Evolutionary conservation across 2,797 vertebrate species (phyloP).

Genomic region (Mionectes olivaceus): DNA sequence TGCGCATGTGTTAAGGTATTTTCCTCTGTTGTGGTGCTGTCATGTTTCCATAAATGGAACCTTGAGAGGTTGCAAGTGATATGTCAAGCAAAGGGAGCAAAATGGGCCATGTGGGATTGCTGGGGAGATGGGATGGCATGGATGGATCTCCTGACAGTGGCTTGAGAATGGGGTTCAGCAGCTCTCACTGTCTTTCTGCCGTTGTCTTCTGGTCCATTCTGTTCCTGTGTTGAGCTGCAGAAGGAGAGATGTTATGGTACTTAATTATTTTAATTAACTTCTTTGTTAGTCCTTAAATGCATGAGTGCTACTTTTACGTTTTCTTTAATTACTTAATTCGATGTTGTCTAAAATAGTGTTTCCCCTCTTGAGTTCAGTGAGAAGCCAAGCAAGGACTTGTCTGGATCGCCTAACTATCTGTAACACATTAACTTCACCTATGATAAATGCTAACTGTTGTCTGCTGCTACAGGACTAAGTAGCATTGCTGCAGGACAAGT

Average conservation of each 20-base stretch:
- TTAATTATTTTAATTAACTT: background rate
- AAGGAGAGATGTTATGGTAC: rapidly evolving
- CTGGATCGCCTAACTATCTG: background rate
- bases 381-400: background rate
- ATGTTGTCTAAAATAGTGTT: rapidly evolving
- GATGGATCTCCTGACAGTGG: background rate
- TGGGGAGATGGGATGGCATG: background rate
- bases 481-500: background rate
- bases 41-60: rapidly evolving
- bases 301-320: too few species aligned
- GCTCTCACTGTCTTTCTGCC: background rate
- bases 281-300: background rate
- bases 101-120: rapidly evolving
- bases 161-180: background rate
- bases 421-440: background rate
- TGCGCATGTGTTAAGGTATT: rapidly evolving
- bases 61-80: background rate
- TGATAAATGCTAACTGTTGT: background rate
- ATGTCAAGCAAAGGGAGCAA: rapidly evolving
- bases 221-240: background rate
- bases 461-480: background rate
- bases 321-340: background rate
- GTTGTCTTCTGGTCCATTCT: background rate
- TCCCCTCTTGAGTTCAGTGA: background rate
- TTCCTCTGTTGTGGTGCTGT: background rate